A percentile compares a stretch with the other conserved stretches of the same genome.
phyloP scores from a whole-genome alignment of 2,797 vertebrate genomes.

The Gobionotothen gibberifrons region DNA sequence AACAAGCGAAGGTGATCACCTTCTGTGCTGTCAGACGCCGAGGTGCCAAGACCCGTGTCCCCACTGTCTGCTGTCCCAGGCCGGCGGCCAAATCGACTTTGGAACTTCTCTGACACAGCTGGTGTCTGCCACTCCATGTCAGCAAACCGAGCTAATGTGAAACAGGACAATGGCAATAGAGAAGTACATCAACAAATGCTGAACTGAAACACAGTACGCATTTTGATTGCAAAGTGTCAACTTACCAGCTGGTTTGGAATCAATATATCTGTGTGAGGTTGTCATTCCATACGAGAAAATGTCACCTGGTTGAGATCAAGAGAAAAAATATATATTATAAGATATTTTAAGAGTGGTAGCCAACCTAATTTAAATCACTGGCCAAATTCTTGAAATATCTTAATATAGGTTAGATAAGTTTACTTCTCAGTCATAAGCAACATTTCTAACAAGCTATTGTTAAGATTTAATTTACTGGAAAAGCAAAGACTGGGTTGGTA shows the following conservation, averaged over 20 bases:
- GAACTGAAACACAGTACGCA: conserved; percentile 3
- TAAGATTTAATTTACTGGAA: background rate
- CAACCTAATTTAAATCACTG: background rate
- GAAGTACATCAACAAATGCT: conserved; percentile 10
- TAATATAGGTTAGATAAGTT: background rate
- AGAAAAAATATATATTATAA: too few relatives aligned
- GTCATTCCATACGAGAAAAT: conserved; percentile 75
- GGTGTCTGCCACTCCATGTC: conserved; percentile 92
- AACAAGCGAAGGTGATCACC: conserved; percentile 82
- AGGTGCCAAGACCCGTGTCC: conserved; percentile 87
- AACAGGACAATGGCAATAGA: conserved; percentile 43
- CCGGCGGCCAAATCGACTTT: conserved; percentile 86
- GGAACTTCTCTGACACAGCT: conserved; percentile 86
- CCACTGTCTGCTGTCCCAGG: conserved; percentile 84
- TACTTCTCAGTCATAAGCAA: background rate
- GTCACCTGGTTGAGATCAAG: conserved; percentile 46
- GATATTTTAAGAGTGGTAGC: background rate
- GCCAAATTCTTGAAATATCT: background rate
- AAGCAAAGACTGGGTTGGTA: background rate
- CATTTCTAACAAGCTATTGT: background rate
- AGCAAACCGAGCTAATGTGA: conserved; percentile 71
- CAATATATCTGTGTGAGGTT: conserved; percentile 79
- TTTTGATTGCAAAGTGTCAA: conserved; percentile 8
- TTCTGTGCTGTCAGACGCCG: conserved; percentile 89
- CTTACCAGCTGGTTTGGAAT: conserved; percentile 78